phyloP scores from a whole-genome alignment of 2,113 vertebrate species.

The Labeo rohita region DNA sequence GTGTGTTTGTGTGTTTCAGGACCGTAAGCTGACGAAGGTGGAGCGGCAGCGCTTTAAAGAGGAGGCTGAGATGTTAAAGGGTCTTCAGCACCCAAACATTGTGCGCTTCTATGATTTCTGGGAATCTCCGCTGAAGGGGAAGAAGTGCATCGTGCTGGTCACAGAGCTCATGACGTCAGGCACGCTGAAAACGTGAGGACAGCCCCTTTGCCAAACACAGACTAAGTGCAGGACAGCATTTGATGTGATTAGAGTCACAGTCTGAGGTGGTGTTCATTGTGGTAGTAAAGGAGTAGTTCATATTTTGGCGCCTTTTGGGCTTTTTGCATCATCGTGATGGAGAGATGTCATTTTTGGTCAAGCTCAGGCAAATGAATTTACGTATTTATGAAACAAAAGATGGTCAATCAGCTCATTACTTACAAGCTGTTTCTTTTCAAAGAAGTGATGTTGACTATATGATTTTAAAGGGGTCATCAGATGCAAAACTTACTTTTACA shows the following conservation, averaged over 20 bases:
- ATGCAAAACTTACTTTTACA: too few species aligned
- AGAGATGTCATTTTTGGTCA: too few species aligned
- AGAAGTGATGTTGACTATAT: too few species aligned
- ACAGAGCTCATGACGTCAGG: conserved; percentile 98
- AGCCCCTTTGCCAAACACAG: neutral
- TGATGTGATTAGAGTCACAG: too few species aligned
- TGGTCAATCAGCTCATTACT: too few species aligned
- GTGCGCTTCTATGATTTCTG: conserved; percentile 98
- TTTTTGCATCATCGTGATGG: neutral
- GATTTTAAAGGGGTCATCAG: too few species aligned
- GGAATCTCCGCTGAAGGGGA: conserved; percentile 93
- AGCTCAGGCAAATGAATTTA: too few species aligned
- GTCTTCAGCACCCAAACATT: conserved; percentile 95
- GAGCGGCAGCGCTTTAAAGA: conserved; percentile 97
- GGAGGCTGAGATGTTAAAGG: conserved; percentile 97
- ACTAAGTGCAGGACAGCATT: neutral
- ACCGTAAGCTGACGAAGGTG: conserved; percentile 92
- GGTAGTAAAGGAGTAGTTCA: too few species aligned
- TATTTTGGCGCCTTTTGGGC: too few species aligned
- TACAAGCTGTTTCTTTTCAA: too few species aligned
- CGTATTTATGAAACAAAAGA: neutral
- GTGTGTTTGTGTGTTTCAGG: conserved; percentile 70
- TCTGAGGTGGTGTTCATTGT: neutral
- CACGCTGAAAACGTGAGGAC: conserved; percentile 94
- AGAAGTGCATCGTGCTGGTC: conserved; percentile 94